Base-by-base conservation (phyloP, 1,140 invertebrate genomes). In the Anagrus nilaparvatae region DNA sequence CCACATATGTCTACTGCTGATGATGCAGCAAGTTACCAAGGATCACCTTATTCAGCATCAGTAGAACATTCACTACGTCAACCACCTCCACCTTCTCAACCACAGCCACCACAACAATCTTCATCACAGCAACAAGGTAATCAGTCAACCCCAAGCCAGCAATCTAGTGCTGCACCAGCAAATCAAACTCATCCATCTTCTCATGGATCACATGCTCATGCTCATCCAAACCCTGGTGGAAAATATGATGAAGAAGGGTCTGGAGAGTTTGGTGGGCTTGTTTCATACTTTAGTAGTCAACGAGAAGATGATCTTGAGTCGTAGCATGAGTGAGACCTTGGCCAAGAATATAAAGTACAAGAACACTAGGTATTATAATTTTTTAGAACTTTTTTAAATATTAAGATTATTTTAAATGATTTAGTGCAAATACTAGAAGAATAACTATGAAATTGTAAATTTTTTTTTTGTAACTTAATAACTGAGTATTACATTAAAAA, bases 231-330 rank as follows among this genome's bases (percentile, higher is more conserved):
- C 14, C 45, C 59, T 4, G 49, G 48, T 21, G 50, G 50, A 30
- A 53, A 51, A 28, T 64, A 64, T 43, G 65, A 65, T 23, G 75
- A 76, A 38, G 73, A 78, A 48, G 74, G 75, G 30, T 71, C 73
- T 32, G 74, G 82, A 21, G 83, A 84, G 54, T 87, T 86, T 62
- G 82, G 82, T n/a, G 84, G 84, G 12, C 69, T 87, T 43, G 84
- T 87, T n/a, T 87, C 84, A 44, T 88, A 88, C 63, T 87, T 87
- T 65, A 87, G 84, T 43, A 86, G 83, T 63, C 84, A 87, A 63
- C 71, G 77, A 45, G 82, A 85, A 56, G 83, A 86, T 60, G 81
- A 84, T 59, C 67, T 76, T 31, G 74, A 75, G 47, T 68, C 70
- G 60, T 73, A 73, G 69, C 65, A 70, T 56, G 64, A 69, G 53